These are phyloP conservation scores for Vannuccia rotundouncinata DNA, from an alignment of 2,888 invertebrate genomes.

Conservation along the genomic window DNA sequence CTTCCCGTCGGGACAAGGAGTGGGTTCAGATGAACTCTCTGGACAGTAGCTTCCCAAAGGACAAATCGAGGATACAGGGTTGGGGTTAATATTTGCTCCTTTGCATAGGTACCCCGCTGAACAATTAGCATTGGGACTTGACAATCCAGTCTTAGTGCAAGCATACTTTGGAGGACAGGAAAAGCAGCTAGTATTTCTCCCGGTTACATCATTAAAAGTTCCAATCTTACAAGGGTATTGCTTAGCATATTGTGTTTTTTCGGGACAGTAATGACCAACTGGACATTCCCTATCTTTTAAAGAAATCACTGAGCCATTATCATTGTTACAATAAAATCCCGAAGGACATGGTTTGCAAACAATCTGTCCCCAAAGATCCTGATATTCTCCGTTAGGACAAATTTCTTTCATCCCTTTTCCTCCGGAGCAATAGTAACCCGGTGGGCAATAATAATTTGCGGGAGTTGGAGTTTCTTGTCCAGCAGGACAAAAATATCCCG, in stretches of 20 bases:
- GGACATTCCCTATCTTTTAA: constrained; percentile 49
- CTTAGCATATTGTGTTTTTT: constrained; percentile 50
- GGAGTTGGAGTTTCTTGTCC: constrained; percentile 50
- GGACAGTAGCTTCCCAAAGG: background rate
- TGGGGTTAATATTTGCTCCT: constrained; percentile 47
- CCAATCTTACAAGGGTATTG: constrained; percentile 47
- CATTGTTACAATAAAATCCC: constrained; percentile 52
- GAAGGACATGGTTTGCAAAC: constrained; percentile 48
- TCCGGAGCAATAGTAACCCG: constrained; percentile 48
- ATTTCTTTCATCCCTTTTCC: constrained; percentile 46
- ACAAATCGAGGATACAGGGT: constrained; percentile 46
- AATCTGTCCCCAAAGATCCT: constrained; percentile 47
- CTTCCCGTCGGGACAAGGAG: background rate
- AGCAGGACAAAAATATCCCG: constrained; percentile 49
- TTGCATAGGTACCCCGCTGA: constrained; percentile 52
- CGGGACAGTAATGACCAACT: constrained; percentile 51
- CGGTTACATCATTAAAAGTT: constrained; percentile 51
- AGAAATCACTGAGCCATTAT: constrained; percentile 42
- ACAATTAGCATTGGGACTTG: constrained; percentile 48
- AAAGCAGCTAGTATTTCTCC: constrained; percentile 47
- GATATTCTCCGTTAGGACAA: constrained; percentile 50
- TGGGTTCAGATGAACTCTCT: constrained; percentile 42
- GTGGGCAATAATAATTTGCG: constrained; percentile 47
- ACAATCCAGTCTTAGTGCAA: constrained; percentile 49
- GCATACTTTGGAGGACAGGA: constrained; percentile 50